phyloP scores from a whole-genome alignment of 2,888 invertebrate species.

The Tachina fera region DNA sequence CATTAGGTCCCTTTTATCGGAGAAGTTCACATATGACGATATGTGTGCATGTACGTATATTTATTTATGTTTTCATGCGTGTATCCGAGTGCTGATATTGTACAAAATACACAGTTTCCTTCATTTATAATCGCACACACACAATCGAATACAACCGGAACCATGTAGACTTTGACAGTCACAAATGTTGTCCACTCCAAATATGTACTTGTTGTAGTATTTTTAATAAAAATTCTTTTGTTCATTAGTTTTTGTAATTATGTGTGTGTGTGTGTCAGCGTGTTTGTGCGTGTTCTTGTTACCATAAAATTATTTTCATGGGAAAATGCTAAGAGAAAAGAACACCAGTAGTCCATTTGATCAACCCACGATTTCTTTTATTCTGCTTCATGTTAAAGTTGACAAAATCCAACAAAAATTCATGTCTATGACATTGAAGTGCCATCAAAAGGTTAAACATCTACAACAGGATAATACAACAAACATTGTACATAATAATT shows the following conservation, averaged over 20 bases:
- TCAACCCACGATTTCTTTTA: background rate
- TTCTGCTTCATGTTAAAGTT: constrained; percentile 38
- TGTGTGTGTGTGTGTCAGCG: background rate
- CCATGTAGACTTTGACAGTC: constrained; percentile 21
- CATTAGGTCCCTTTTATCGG: too few relatives aligned
- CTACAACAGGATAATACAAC: constrained; percentile 21
- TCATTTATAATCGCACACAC: background rate
- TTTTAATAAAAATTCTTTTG: constrained; percentile 36
- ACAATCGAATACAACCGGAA: background rate
- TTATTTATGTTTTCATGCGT: background rate
- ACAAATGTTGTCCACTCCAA: constrained; percentile 53
- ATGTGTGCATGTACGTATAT: background rate
- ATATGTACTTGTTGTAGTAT: constrained; percentile 26
- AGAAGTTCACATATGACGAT: too few relatives aligned
- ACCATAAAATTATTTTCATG: constrained; percentile 1
- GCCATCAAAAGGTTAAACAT: constrained; percentile 57
- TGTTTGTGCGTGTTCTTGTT: background rate
- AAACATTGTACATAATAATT: background rate
- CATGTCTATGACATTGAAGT: constrained; percentile 50
- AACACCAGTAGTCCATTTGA: background rate
- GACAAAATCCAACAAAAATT: constrained; percentile 5
- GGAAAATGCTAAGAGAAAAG: background rate
- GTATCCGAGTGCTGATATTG: background rate
- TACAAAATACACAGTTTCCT: constrained; percentile 3
- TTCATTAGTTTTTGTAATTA: constrained; percentile 2